Conservation (phyloP, 2,888 invertebrate genomes). For the Galeruca laticollis region DNA sequence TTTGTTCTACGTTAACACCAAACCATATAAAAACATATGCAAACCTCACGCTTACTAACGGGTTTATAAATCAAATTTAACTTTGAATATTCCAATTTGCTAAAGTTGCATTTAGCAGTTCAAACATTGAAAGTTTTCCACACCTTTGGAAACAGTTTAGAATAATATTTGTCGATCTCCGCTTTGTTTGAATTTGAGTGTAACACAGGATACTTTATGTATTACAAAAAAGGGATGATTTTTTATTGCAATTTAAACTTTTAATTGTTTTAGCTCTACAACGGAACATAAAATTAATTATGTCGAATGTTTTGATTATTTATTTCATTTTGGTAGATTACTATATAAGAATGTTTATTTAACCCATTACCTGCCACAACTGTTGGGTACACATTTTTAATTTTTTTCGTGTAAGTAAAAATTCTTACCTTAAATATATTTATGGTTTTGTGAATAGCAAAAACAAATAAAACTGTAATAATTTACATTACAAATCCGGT, state of each 20-base stretch:
- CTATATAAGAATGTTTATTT: too few species aligned
- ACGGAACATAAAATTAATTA: too few species aligned
- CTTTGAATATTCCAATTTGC: conserved; percentile 22
- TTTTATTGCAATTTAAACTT: conserved; percentile 1
- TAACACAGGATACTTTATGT: neutral
- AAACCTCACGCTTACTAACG: conserved; percentile 23
- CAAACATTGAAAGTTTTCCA: conserved; percentile 18
- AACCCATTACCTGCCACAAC: too few species aligned
- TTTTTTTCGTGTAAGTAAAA: too few species aligned
- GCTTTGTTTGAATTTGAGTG: conserved; percentile 15
- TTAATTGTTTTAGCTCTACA: conserved; percentile 5
- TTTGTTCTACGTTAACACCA: too few species aligned
- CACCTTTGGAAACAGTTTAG: conserved; percentile 8
- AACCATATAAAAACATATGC: conserved; percentile 28
- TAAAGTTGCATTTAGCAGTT: neutral
- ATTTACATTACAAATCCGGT: too few species aligned
- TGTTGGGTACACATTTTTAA: too few species aligned
- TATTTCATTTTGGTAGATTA: too few species aligned
- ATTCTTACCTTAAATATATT: too few species aligned
- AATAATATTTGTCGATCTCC: conserved; percentile 20
- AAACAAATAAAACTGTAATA: too few species aligned
- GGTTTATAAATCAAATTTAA: conserved; percentile 34
- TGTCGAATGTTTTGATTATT: too few species aligned
- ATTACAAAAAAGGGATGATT: neutral
- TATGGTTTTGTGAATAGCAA: too few species aligned